A percentile compares a stretch with the other conserved stretches of the same genome.
These are phyloP conservation scores for Lycodopsis pacificus DNA, from an alignment of 2,797 vertebrate species.

Conservation along the genomic window DNA sequence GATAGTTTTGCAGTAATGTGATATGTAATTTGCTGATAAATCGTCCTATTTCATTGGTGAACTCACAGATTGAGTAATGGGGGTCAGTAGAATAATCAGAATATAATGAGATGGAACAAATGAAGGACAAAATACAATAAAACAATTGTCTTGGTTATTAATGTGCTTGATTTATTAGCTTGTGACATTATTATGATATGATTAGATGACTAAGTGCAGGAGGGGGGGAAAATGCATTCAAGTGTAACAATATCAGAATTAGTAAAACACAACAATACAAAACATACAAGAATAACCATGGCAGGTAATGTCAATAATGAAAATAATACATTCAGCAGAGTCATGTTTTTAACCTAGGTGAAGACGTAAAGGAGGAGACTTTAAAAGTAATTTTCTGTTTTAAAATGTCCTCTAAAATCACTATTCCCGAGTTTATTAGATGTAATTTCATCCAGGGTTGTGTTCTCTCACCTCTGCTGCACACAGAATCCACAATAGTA, in stretches of 20 bases:
- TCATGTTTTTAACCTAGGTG: no score
- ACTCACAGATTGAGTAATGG: neutral
- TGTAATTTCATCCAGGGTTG: no score
- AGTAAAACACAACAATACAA: no score
- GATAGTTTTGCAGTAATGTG: neutral
- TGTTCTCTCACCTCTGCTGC: neutral
- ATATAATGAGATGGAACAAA: neutral
- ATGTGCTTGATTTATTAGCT: neutral
- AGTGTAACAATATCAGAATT: neutral
- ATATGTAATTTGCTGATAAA: neutral
- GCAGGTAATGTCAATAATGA: neutral
- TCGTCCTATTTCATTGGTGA: fast-evolving
- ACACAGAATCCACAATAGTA: neutral
- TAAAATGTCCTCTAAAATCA: neutral
- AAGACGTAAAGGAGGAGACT: no score
- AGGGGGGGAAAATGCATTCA: no score
- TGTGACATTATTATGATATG: neutral
- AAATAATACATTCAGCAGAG: no score
- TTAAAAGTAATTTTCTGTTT: no score
- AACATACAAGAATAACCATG: no score
- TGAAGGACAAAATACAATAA: neutral
- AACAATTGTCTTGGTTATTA: neutral
- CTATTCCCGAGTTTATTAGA: neutral
- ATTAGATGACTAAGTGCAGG: neutral
- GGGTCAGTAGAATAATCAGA: neutral